Conservation (phyloP, 2,888 invertebrate species). For the Tachina lurida region DNA sequence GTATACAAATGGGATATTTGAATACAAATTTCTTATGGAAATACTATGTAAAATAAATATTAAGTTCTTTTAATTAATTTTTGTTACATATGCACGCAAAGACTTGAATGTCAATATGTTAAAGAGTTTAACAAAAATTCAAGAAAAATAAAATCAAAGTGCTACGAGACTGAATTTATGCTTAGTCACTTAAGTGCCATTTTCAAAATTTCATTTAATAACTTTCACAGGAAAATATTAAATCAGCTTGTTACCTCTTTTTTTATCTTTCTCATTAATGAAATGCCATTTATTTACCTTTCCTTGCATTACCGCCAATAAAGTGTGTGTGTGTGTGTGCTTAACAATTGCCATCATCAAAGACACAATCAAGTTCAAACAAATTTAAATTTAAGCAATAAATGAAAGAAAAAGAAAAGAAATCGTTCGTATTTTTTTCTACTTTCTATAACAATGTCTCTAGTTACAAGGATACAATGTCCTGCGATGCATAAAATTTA, state of each 20-base stretch:
- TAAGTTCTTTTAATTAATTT: conserved; percentile 20
- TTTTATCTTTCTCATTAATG: conserved; percentile 6
- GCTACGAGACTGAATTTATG: no score
- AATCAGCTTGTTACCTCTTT: neutral
- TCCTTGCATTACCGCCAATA: conserved; percentile 51
- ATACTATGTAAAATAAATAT: conserved; percentile 6
- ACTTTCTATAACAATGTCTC: conserved; percentile 39
- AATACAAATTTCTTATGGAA: neutral
- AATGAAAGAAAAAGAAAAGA: conserved; percentile 13
- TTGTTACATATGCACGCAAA: neutral
- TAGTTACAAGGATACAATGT: conserved; percentile 63
- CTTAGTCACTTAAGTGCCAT: no score
- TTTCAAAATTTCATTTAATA: neutral
- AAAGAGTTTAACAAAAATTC: neutral
- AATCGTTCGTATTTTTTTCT: conserved; percentile 19
- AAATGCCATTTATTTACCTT: conserved; percentile 67
- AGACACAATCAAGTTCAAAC: conserved; percentile 70
- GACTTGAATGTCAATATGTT: neutral
- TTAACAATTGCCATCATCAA: conserved; percentile 66
- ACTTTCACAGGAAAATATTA: neutral
- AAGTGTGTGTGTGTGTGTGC: conserved; percentile 42
- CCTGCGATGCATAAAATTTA: conserved; percentile 74
- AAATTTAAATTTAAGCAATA: conserved; percentile 64
- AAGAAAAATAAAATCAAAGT: no score
- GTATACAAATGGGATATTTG: neutral